Base-by-base conservation (phyloP, 2,797 vertebrate species). In the Anniella stebbinsi region DNA sequence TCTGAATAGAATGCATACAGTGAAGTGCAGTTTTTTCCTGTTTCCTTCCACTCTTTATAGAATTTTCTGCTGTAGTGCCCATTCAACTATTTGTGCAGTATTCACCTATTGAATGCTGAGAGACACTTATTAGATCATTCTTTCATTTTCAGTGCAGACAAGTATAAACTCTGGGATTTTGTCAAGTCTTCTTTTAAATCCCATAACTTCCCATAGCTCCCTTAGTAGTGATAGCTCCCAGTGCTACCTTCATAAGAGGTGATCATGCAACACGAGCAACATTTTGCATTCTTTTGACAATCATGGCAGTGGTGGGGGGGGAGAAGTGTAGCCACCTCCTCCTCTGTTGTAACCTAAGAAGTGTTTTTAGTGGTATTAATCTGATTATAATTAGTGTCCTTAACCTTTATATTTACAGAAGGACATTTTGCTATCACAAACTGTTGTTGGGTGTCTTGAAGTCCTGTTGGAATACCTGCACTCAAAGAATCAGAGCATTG, bases 381-480 rank as follows among this genome's bases (percentile, higher is more conserved):
- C 70, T 91, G 60, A 90, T 41, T 86, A 51, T 88, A 93, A 77
- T 80, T 91, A 78, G 85, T 83, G 72, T 89, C 23, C 70, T 57
- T 3, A 41, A 33, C 28, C 45, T 84, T 12, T 94, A 41, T 88
- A 51, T 48, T 77, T 96, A 80, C 96, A 99, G 99, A 99, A 98
- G 92, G 98, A 99, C 45, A 96, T 98, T 86, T 89, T 98, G 84
- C 92, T 99, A 92, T 97, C 98, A 82, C 97, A 96, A 91, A 97
- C 97, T 0, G 97, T 98, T 75, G 96, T 98, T 92, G 97, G 97
- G 95, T 99, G 98, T 94, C 95, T 99, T 82, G 97, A 97, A 93
- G 98, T 98, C 92, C 96, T 99, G 94, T 93, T 99, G 93, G 96
- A 97, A 91, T 99, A 98, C 93, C 95, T 99, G 66, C 95, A 97